Evolutionary conservation across 2,797 vertebrate genomes (phyloP).

Genomic region (Sphaeramia orbicularis): DNA sequence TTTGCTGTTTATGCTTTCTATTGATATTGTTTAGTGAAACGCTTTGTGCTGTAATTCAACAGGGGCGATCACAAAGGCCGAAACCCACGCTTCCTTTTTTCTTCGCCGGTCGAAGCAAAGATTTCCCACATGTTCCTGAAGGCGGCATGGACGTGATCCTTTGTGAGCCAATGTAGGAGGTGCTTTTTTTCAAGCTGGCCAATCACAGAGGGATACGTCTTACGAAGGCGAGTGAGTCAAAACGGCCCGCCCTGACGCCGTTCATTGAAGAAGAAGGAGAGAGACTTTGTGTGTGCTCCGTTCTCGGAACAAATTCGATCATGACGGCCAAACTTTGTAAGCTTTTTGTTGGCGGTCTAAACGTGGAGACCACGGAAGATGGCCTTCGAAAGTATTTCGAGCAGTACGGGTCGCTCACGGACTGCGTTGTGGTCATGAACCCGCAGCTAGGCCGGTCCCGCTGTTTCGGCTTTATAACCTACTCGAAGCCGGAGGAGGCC

Average conservation of each 20-base stretch:
- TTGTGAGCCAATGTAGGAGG: slow-evolving; percentile 25
- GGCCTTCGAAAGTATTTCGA: slow-evolving; percentile 94
- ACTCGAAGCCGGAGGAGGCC: slow-evolving; percentile 93
- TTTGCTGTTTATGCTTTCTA: neutral
- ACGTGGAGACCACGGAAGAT: slow-evolving; percentile 94
- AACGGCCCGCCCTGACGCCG: slow-evolving; percentile 61
- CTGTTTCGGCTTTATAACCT: slow-evolving; percentile 98
- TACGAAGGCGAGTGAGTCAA: slow-evolving; percentile 23
- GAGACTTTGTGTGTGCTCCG: slow-evolving; percentile 42
- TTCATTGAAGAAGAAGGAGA: slow-evolving; percentile 80
- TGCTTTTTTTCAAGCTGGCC: slow-evolving; percentile 52
- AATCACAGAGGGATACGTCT: slow-evolving; percentile 65
- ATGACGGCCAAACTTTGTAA: slow-evolving; percentile 91
- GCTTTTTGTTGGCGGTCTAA: slow-evolving; percentile 97
- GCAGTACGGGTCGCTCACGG: slow-evolving; percentile 92
- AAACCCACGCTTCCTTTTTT: slow-evolving; percentile 13
- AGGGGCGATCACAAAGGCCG: neutral
- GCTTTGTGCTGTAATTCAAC: neutral
- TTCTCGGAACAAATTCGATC: slow-evolving; percentile 67
- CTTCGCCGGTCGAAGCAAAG: neutral
- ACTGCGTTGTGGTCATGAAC: slow-evolving; percentile 97
- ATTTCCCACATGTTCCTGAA: slow-evolving; percentile 45
- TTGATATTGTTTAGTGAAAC: neutral
- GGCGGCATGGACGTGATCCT: slow-evolving; percentile 22
- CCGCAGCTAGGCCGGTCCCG: slow-evolving; percentile 94